These are phyloP conservation scores for Maconellicoccus hirsutus DNA, from an alignment of 1,140 invertebrate genomes.

Conservation along the genomic window DNA sequence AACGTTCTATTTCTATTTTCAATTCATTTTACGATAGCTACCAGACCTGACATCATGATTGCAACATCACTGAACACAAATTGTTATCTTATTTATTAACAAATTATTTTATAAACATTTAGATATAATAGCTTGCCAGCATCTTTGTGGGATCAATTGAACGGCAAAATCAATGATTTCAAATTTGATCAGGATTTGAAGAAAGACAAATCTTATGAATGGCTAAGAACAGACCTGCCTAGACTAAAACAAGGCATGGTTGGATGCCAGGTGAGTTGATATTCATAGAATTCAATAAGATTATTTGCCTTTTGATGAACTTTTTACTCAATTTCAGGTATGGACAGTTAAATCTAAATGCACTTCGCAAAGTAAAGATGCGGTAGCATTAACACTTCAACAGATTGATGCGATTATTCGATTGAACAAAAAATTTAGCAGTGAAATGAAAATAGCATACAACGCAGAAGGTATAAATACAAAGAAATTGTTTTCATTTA, in stretches of 20 bases:
- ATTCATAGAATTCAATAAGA: too few species aligned
- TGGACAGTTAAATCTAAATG: slow-evolving; percentile 34
- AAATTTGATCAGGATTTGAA: background rate
- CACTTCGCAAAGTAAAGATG: slow-evolving; percentile 52
- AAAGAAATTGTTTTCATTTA: too few species aligned
- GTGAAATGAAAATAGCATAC: background rate
- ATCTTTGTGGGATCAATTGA: background rate
- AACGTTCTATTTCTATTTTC: too few species aligned
- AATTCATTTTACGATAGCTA: too few species aligned
- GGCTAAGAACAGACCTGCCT: slow-evolving; percentile 82
- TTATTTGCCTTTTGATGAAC: too few species aligned
- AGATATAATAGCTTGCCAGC: slow-evolving; percentile 5
- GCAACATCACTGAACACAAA: too few species aligned
- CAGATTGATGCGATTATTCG: slow-evolving; percentile 73
- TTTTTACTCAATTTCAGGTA: slow-evolving; percentile 10
- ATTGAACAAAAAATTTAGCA: slow-evolving; percentile 11
- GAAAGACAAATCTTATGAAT: slow-evolving; percentile 31
- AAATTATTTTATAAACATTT: background rate
- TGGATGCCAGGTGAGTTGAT: slow-evolving; percentile 68
- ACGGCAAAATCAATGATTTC: background rate
- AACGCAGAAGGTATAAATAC: background rate
- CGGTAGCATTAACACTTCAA: slow-evolving; percentile 58
- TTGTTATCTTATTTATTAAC: too few species aligned
- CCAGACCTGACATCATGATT: too few species aligned
- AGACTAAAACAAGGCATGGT: slow-evolving; percentile 63